Evolutionary conservation across 2,888 invertebrate species (phyloP), one percentile per base, ranked within the genome.

Genomic region (Listrodromus nycthemerus): DNA sequence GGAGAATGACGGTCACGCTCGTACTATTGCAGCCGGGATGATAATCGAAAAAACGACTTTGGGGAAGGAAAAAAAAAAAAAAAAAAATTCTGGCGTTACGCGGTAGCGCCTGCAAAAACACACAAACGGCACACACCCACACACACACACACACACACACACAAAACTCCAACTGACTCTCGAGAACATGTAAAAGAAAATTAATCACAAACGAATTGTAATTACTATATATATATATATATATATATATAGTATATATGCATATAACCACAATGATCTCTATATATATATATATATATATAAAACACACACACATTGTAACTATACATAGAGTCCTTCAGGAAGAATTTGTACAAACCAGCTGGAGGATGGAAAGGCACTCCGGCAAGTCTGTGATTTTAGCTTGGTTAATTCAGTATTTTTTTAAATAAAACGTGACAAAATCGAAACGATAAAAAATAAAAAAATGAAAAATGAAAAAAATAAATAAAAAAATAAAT

Each of bases 341-440:
- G 92, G 92, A 93, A 92, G 91, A 93, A 93, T 92, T 93, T 92
- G 93, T 93, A 93, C 93, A 93, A 93, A 92, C 90, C 83, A 88
- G 89, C 91, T 89, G 89, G 89, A 83, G 67, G 67, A 71, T 61
- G 50, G 37, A 75, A 83, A 67, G 79, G 76, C 71, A 86, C 85
- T 85, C 91, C 90, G 90, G 93, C 91, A 89, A 92, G 92, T 93
- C 93, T 93, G 93, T 93, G 93, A 93, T 93, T 93, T 93, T 93
- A 93, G 93, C 93, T 93, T 93, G 93, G 92, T 93, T 93, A 92
- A 93, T 93, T 93, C 93, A 93, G 92, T 93, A 93, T 93, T 93
- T 93, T 93, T 93, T 93, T 92, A 93, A 92, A 92, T 84, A 86
- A 81, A 86, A 65, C 55, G 79, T 77, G 80, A 82, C 76, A 82